phyloP scores from a whole-genome alignment of 2,797 vertebrate genomes.

The Danio albolineatus region DNA sequence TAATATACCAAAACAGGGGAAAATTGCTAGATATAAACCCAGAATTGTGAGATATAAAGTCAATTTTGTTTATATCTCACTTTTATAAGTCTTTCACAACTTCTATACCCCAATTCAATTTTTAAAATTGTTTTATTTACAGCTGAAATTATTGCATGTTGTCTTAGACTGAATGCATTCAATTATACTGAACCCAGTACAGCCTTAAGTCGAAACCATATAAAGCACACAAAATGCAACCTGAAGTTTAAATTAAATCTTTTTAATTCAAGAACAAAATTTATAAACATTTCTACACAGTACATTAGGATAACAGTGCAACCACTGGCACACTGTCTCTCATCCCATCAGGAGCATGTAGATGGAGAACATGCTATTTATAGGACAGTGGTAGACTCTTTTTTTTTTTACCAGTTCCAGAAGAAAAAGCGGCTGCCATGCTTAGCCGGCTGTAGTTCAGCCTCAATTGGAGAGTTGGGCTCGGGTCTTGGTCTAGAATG shows the following conservation, averaged over 20 bases:
- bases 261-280: constrained; percentile 69
- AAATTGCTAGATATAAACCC: too few species aligned
- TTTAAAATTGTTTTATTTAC: too few species aligned
- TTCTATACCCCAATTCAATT: too few species aligned
- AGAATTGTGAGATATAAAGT: too few species aligned
- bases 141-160: too few species aligned
- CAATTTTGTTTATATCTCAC: too few species aligned
- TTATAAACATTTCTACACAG: constrained; percentile 73
- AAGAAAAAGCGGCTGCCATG: constrained; percentile 90
- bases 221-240: constrained; percentile 3
- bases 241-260: constrained; percentile 67
- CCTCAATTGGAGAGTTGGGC: constrained; percentile 82
- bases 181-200: constrained; percentile 10
- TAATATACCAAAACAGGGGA: too few species aligned
- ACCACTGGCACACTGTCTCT: constrained; percentile 54
- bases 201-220: background rate
- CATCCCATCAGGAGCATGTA: constrained; percentile 50
- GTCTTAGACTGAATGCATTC: too few species aligned
- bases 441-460: constrained; percentile 86
- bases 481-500: constrained; percentile 89
- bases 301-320: constrained; percentile 61
- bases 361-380: constrained; percentile 18
- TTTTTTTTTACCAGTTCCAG: constrained; percentile 86
- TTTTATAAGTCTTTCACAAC: too few species aligned
- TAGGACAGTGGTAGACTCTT: background rate